Evolutionary conservation across 2,888 invertebrate genomes (phyloP), one percentile per base, ranked within the genome.

Genomic region (Rotaria macrura): DNA sequence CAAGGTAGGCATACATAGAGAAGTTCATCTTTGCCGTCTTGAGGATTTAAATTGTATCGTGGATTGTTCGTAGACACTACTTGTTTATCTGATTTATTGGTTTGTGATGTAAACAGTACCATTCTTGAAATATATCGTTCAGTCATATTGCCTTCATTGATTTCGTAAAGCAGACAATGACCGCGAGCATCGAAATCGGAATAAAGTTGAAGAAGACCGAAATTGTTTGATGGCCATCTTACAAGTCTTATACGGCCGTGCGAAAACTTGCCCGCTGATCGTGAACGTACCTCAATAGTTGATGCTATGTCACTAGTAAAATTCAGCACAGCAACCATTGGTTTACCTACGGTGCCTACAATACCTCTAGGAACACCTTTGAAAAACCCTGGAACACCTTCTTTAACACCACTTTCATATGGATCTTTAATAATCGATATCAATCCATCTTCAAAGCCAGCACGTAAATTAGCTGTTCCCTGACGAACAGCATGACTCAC

Each of bases 271-370:
- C 54, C 54, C 17, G 43, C 12, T 49, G 87, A 72, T 94, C 93
- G 87, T 86, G 89, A 89, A 2, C 94, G 94, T 91, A 97, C 96
- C 87, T 96, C 92, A 25, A 97, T 94, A 87, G 97, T 96, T 88
- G 94, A 94, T 3, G 97, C 97, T 5, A 96, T 94, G 90, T 96
- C 96, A 0, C 96, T 94, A 9, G 96, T 96, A 87, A 97, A 93
- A 92, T 98, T 97, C 87, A 98, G 92, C 87, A 97, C 94, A n/a
- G 97, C 97, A 87, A 96, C 95, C 12, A 97, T 94, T 2, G 97
- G 97, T 92, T 97, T 97, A 38, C 97, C 95, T 29, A 98, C 94
- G 20, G 96, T 96, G 87, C 97, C 97, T 84, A 97, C 94, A 65
- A 97, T 92, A 40, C 97, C 97, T 92, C 95, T 96, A 85, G 95